These are phyloP conservation scores for Phoxinus dragarum DNA, from an alignment of 2,797 vertebrate genomes.

Conservation along the genomic window DNA sequence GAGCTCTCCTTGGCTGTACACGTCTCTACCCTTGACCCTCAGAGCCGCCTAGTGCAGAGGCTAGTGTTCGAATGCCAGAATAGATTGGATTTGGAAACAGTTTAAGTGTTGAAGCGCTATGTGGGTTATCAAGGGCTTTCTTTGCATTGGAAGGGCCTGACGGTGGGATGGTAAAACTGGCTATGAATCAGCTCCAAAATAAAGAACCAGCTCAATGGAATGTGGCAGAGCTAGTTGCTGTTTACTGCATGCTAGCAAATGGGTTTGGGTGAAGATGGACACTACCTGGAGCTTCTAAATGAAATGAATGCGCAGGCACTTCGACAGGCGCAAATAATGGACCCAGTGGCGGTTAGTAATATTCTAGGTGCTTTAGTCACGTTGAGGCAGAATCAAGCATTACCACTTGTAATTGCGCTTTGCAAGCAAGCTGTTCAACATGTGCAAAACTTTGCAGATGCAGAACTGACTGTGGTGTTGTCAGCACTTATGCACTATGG, in stretches of 20 bases:
- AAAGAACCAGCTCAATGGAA: conserved; percentile 75
- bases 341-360: conserved; percentile 72
- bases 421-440: conserved; percentile 82
- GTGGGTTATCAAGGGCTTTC: conserved; percentile 81
- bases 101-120: conserved; percentile 78
- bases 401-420: conserved; percentile 82
- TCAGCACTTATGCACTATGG: conserved; percentile 86
- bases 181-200: conserved; percentile 77
- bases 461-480: conserved; percentile 82
- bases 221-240: conserved; percentile 72
- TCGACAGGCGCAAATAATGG: conserved; percentile 71
- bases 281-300: conserved; percentile 80
- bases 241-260: conserved; percentile 82
- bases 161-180: conserved; percentile 69
- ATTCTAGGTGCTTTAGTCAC: conserved; percentile 80
- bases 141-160: conserved; percentile 75
- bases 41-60: conserved; percentile 77
- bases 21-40: conserved; percentile 80
- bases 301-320: conserved; percentile 79
- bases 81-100: conserved; percentile 74
- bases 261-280: conserved; percentile 66
- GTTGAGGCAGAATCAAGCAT: conserved; percentile 79
- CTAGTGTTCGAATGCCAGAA: conserved; percentile 83
- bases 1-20: conserved; percentile 81
- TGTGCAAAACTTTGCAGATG: conserved; percentile 79